These are phyloP conservation scores for Sternarchorhynchus goeldii DNA, from an alignment of 2,797 vertebrate genomes.

Conservation along the genomic window DNA sequence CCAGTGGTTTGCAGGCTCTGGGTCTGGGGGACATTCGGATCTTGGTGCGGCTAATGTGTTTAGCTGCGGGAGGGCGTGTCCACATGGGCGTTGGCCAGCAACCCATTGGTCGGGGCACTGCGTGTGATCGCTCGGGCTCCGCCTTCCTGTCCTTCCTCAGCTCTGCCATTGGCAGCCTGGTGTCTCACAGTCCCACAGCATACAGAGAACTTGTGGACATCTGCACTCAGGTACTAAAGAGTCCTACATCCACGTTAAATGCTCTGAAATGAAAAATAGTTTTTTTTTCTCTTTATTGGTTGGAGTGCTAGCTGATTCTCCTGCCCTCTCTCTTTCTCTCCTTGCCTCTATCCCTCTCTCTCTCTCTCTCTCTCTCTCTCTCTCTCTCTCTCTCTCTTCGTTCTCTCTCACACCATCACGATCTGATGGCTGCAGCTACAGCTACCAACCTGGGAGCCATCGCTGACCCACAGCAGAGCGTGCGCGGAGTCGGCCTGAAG, in stretches of 20 bases:
- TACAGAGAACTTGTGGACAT: conserved; percentile 80
- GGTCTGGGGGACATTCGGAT: conserved; percentile 81
- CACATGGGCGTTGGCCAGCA: conserved; percentile 68
- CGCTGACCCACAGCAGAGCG: conserved; percentile 70
- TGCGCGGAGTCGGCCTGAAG: conserved; percentile 60
- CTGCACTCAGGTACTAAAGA: conserved; percentile 76
- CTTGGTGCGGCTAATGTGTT: conserved; percentile 80
- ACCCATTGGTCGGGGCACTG: conserved; percentile 54
- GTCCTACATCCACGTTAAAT: no score
- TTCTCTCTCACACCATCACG: conserved; percentile 57
- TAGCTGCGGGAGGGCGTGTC: conserved; percentile 76
- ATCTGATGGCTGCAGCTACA: conserved; percentile 80
- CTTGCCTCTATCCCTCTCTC: neutral
- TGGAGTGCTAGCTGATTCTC: no score
- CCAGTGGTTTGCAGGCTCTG: conserved; percentile 77
- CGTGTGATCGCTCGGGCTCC: conserved; percentile 65
- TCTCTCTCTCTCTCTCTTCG: neutral
- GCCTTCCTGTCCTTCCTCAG: conserved; percentile 77
- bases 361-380: neutral
- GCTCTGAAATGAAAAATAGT: no score
- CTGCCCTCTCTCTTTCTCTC: neutral
- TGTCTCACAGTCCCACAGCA: conserved; percentile 75
- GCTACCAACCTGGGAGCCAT: conserved; percentile 73
- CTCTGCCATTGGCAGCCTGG: conserved; percentile 78
- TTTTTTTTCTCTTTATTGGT: no score